These are phyloP conservation scores for Isoperla grammatica DNA, from an alignment of 2,888 invertebrate species.

Conservation along the genomic window DNA sequence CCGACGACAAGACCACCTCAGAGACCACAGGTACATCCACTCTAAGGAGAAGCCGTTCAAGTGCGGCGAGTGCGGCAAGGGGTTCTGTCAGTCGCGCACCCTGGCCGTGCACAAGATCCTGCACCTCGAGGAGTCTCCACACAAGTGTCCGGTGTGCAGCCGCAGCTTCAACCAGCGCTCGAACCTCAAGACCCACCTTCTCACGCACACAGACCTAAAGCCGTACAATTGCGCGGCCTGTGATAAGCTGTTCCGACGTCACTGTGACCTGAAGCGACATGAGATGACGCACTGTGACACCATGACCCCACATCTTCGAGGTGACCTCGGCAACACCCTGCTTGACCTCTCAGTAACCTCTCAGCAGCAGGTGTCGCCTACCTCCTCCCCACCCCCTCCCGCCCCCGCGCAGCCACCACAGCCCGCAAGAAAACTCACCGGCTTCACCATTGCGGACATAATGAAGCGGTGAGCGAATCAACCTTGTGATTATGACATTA, in stretches of 20 bases:
- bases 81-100: slow-evolving; percentile 96
- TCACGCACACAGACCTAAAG: slow-evolving; percentile 46
- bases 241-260: slow-evolving; percentile 44
- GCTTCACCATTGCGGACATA: slow-evolving; percentile 84
- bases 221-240: slow-evolving; percentile 43
- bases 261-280: slow-evolving; percentile 46
- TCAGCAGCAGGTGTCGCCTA: slow-evolving; percentile 20
- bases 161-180: slow-evolving; percentile 45
- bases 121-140: slow-evolving; percentile 48
- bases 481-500: too few relatives aligned
- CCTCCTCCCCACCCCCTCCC: slow-evolving; percentile 33
- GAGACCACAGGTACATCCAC: slow-evolving; percentile 96
- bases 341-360: slow-evolving; percentile 14
- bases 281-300: slow-evolving; percentile 41
- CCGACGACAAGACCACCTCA: slow-evolving; percentile 87
- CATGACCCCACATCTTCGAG: slow-evolving; percentile 19
- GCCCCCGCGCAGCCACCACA: slow-evolving; percentile 24
- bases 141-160: slow-evolving; percentile 45
- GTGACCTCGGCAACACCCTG: slow-evolving; percentile 25
- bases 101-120: slow-evolving; percentile 89
- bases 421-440: slow-evolving; percentile 53
- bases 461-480: slow-evolving; percentile 64
- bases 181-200: slow-evolving; percentile 46
- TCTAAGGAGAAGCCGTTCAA: slow-evolving; percentile 98
- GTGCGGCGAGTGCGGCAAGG: slow-evolving; percentile 94